Evolutionary conservation across 2,113 vertebrate genomes (phyloP), one percentile per base, ranked within the genome.

Genomic region (Sigmodon hispidus): DNA sequence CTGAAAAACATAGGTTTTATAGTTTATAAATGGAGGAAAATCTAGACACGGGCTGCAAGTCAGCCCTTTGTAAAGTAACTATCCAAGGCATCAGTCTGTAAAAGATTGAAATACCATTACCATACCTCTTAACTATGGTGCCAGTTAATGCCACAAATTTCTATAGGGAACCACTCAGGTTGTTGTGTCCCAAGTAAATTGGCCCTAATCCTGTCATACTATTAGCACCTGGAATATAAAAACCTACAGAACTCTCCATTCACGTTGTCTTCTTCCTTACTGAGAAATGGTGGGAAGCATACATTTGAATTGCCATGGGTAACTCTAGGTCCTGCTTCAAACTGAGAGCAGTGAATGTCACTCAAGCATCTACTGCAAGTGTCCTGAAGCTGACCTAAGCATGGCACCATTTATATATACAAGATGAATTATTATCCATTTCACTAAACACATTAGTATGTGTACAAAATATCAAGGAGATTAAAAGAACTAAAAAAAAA

Each of bases 81-180:
- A 29, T 31, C 61, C 1, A 43, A 83, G 79, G 29, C 63, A 61
- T 73, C 24, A 67, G 24, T 89, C 83, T 94, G 31, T 61, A 43
- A 61, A 77, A 94, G 55, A 92, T 29, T 84, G 63, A 94, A 93
- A 76, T 48, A 36, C 29, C 50, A 83, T 63, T 29, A 72, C 36
- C 2, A 26, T 34, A 48, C 34, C 43, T 75, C 75, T 59, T 36
- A 75, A 43, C 48, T 36, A 43, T 36, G 7, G 36, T 50, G 29
- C 29, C 34, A 70, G 31, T 80, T 63, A 87, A 79, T 81, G 59
- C 61, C 77, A 61, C 21, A 6, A 19, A 31, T 88, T 86, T 94
- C 50, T 31, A 81, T 13, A 91, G 4, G 3, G 70, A 93, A 63
- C 57, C 45, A 57, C 63, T 75, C 88, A 80, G 45, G 76, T n/a